phyloP scores from a whole-genome alignment of 1,140 invertebrate species.

The Lucilia cuprina region DNA sequence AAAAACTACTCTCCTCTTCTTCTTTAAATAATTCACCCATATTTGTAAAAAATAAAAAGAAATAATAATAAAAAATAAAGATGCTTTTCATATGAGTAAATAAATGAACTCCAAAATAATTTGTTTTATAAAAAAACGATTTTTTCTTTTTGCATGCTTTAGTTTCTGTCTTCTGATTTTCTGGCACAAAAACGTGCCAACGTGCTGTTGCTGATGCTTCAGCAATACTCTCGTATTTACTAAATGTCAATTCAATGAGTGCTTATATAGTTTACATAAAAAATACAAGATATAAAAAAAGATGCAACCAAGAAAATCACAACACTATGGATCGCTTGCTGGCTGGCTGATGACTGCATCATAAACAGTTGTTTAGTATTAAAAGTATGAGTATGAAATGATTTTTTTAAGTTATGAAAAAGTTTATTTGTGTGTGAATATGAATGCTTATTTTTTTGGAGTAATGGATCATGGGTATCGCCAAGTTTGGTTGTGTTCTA shows the following conservation, averaged over 20 bases:
- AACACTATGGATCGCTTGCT: too few species aligned
- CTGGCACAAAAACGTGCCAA: slow-evolving; percentile 1
- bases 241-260: slow-evolving; percentile 2
- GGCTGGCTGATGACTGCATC: too few species aligned
- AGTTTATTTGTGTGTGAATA: neutral
- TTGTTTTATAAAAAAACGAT: neutral
- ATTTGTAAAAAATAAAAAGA: neutral
- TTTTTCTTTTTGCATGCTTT: slow-evolving; percentile 2
- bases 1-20: neutral
- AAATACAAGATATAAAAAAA: neutral
- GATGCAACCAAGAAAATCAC: neutral
- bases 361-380: too few species aligned
- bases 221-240: neutral
- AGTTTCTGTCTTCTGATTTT: slow-evolving; percentile 2
- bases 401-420: too few species aligned
- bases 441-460: neutral
- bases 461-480: neutral
- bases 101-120: too few species aligned
- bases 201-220: neutral
- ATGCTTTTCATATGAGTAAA: neutral
- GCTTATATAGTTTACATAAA: neutral
- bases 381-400: too few species aligned
- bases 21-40: neutral
- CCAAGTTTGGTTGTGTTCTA: neutral
- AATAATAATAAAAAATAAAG: neutral